Conservation (phyloP, 2,113 vertebrate genomes). For the Actinemys pallida region DNA sequence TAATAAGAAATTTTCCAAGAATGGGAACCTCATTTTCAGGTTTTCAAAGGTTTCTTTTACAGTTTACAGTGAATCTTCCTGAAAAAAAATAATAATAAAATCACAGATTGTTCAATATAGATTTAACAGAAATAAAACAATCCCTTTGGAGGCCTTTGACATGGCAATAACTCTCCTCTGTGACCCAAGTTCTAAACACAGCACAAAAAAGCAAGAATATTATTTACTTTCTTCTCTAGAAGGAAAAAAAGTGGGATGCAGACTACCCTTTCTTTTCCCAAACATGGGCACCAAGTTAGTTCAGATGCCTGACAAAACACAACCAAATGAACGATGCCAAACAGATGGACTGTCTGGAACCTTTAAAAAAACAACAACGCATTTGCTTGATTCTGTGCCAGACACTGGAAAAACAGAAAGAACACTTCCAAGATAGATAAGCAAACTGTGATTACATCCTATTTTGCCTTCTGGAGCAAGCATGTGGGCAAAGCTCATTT, state of each 20-base stretch:
- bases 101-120: neutral
- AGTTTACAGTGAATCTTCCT: neutral
- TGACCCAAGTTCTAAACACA: neutral
- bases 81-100: neutral
- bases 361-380: neutral
- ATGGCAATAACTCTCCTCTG: neutral
- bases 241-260: neutral
- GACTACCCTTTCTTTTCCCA: neutral
- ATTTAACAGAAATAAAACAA: neutral
- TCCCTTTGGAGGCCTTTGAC: neutral
- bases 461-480: neutral
- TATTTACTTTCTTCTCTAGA: neutral
- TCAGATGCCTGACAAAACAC: neutral
- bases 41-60: constrained; percentile 22
- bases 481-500: neutral
- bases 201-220: neutral
- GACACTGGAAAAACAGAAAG: neutral
- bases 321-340: neutral
- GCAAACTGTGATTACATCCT: neutral
- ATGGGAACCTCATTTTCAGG: neutral
- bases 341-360: neutral
- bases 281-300: neutral
- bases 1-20: constrained; percentile 22
- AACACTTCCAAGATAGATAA: neutral
- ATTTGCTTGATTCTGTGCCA: neutral